Base-by-base conservation (phyloP, 2,888 invertebrate genomes). In the Chromoteleia sp. region DNA sequence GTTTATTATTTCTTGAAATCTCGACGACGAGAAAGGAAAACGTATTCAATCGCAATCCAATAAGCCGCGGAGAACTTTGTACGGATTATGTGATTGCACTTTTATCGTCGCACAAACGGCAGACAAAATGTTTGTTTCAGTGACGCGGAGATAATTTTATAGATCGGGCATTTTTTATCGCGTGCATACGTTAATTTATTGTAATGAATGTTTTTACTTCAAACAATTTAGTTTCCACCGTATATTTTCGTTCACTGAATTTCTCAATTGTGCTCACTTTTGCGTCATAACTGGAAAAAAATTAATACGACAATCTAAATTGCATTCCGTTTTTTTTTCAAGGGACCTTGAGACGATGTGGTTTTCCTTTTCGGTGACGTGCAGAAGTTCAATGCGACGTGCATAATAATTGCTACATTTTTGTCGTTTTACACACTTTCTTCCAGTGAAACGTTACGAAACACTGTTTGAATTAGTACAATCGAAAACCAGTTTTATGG, bases 311-410 rank as follows among this genome's bases (percentile, higher is more conserved):
- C 10, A 5, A 33, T 33, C 33, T 10, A 33, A 5, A 33, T 8
- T 33, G 33, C 10, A 5, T 33, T 33, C 10, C 33, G 33, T 25
- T 1, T 33, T 7, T 54, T 33, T 33, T 54, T 36, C n/a, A 36
- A 33, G 1, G n/a, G 5, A 17, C 54, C 54, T 54, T 54, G 54
- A 19, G 10, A 10, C 1, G 10, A 29, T 5, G 43, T 21, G 43
- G 59, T 45, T 61, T 61, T 61, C 56, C 39, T 30, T 61, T 59
- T 59, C 25, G 14, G 15, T 29, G 56, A 36, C 56, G 39, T 39
- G 5, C 45, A 12, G 17, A 30, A 33, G 29, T 45, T 63, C 63
- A 50, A 50, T 63, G 50, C 36, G 14, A 36, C 10, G 36, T 36
- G 21, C 61, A 59, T 33, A 33, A 30, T 61, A 61, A 61, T 45